Conservation (phyloP, 2,888 invertebrate species). For the Pammene fasciana region DNA sequence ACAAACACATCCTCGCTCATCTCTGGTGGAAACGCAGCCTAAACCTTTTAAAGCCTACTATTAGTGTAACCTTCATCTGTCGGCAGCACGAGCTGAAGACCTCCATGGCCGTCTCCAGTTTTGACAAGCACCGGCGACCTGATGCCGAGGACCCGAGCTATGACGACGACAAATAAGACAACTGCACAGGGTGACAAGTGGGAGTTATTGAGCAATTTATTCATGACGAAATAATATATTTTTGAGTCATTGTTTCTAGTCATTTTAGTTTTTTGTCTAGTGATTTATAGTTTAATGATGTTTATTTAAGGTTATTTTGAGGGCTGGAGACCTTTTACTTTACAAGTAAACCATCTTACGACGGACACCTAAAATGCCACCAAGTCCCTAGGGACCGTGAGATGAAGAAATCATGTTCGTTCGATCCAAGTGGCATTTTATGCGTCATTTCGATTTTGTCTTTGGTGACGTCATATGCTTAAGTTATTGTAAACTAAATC, state of each 20-base stretch:
- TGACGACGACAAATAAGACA: constrained; percentile 56
- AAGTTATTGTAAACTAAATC: neutral
- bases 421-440: constrained; percentile 1
- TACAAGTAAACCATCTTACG: constrained; percentile 29
- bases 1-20: no score
- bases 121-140: constrained; percentile 56
- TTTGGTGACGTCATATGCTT: neutral
- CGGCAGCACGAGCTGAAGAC: constrained; percentile 73
- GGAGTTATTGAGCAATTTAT: neutral
- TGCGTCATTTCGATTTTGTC: neutral
- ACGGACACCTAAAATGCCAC: constrained; percentile 17
- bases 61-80: constrained; percentile 44
- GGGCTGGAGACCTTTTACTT: constrained; percentile 19
- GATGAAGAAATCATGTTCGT: constrained; percentile 13
- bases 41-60: neutral
- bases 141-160: constrained; percentile 63
- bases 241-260: neutral
- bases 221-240: neutral
- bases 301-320: neutral
- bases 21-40: no score
- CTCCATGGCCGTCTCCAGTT: constrained; percentile 60
- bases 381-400: neutral
- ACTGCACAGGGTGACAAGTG: neutral
- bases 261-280: neutral
- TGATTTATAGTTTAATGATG: no score